A percentile compares a stretch with the other conserved stretches of the same genome.
phyloP scores from a whole-genome alignment of 92 coral and sea anemone genomes.

The Ricordea florida region DNA sequence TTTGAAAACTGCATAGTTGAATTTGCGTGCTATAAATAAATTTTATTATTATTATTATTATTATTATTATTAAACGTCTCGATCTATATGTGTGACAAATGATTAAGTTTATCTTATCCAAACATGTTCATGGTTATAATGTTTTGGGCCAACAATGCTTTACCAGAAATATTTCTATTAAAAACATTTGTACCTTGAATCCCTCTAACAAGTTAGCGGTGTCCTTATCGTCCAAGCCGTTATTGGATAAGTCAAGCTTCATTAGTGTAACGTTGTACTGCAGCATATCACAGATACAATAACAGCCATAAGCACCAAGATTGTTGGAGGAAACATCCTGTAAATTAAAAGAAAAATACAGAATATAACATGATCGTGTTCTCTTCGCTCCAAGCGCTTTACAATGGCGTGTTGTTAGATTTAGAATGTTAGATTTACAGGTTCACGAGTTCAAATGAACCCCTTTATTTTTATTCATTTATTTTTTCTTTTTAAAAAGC shows the following conservation, averaged over 20 bases:
- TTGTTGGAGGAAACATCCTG: slow-evolving; percentile 90
- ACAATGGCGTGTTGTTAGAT: neutral
- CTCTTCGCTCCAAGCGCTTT: neutral
- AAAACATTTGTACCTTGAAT: slow-evolving; percentile 58
- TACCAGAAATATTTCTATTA: too few species aligned
- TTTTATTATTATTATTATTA: too few species aligned
- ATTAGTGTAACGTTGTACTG: slow-evolving; percentile 71
- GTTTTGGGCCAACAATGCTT: too few species aligned
- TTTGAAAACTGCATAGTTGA: too few species aligned
- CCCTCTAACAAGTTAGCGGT: slow-evolving; percentile 65
- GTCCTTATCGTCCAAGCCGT: slow-evolving; percentile 78
- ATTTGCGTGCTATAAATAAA: too few species aligned
- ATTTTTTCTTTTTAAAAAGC: too few species aligned
- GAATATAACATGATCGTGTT: neutral
- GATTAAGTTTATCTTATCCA: too few species aligned
- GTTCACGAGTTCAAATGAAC: neutral
- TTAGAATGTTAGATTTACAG: neutral
- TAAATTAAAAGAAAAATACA: neutral
- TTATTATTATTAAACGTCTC: too few species aligned
- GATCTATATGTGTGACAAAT: too few species aligned
- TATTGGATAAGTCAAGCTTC: slow-evolving; percentile 69
- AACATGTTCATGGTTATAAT: too few species aligned
- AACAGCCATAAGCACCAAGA: slow-evolving; percentile 78
- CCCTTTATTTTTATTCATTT: neutral
- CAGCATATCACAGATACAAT: slow-evolving; percentile 86